phyloP scores from a whole-genome alignment of 1,140 invertebrate species.

The Rhagoletis zephyria region DNA sequence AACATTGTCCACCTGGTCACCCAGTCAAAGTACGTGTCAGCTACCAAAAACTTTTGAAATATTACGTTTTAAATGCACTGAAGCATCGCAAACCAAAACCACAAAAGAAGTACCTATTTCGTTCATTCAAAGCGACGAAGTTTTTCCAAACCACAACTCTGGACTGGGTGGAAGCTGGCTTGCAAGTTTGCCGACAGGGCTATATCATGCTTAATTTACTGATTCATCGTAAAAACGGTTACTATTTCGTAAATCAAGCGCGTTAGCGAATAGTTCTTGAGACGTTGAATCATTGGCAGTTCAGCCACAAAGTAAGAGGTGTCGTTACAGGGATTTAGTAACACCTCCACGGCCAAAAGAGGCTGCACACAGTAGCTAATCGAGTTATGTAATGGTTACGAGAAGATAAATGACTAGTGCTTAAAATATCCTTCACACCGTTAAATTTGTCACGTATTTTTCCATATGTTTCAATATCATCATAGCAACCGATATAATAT shows the following conservation, averaged over 20 bases:
- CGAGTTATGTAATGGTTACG: constrained; percentile 68
- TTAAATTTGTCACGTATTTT: constrained; percentile 66
- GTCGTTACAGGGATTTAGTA: constrained; percentile 84
- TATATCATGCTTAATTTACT: constrained; percentile 99
- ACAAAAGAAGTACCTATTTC: too few relatives aligned
- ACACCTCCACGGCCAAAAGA: constrained; percentile 81
- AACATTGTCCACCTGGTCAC: constrained; percentile 98
- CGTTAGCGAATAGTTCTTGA: constrained; percentile 82
- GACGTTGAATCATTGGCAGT: constrained; percentile 85
- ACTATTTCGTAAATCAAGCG: constrained; percentile 94
- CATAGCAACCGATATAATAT: constrained; percentile 86
- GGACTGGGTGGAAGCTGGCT: constrained; percentile 99
- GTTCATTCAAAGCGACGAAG: too few relatives aligned
- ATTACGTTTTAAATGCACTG: constrained; percentile 97
- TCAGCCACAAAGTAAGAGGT: constrained; percentile 85
- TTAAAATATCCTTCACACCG: constrained; percentile 65
- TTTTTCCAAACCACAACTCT: too few relatives aligned
- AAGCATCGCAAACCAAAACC: too few relatives aligned
- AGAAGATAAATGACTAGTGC: constrained; percentile 65
- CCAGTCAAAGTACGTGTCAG: constrained; percentile 99
- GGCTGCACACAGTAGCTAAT: constrained; percentile 85
- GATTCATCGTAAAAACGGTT: constrained; percentile 99
- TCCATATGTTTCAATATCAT: constrained; percentile 75
- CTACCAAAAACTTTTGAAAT: constrained; percentile 98
- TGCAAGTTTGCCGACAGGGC: constrained; percentile 98